Conservation (phyloP, 2,797 vertebrate genomes). For the Arnoldichthys spilopterus region DNA sequence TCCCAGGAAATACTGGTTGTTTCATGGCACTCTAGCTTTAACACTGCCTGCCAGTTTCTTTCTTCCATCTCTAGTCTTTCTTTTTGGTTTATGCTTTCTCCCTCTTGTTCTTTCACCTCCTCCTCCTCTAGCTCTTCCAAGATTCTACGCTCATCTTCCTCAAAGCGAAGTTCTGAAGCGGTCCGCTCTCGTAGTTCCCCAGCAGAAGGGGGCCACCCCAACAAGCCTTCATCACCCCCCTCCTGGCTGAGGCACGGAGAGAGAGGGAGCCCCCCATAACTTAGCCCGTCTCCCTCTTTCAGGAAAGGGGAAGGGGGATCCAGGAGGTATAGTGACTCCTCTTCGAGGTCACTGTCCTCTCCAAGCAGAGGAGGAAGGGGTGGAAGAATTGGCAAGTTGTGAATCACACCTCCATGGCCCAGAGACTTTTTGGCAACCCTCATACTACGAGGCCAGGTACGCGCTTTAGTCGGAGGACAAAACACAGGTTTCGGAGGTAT, state of each 20-base stretch:
- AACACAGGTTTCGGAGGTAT: slow-evolving; percentile 81
- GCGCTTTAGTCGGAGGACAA: slow-evolving; percentile 81
- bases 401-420: slow-evolving; percentile 66
- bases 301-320: slow-evolving; percentile 82
- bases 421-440: slow-evolving; percentile 69
- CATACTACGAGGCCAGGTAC: slow-evolving; percentile 82
- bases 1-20: slow-evolving; percentile 55
- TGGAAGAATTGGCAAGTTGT: slow-evolving; percentile 77
- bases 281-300: slow-evolving; percentile 70
- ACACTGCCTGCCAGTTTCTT: slow-evolving; percentile 81
- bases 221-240: slow-evolving; percentile 82
- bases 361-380: slow-evolving; percentile 76
- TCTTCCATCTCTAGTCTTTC: slow-evolving; percentile 71
- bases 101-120: slow-evolving; percentile 65
- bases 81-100: slow-evolving; percentile 57
- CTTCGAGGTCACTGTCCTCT: slow-evolving; percentile 76
- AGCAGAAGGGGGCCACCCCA: slow-evolving; percentile 69
- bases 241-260: slow-evolving; percentile 94
- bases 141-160: slow-evolving; percentile 89
- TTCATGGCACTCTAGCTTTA: slow-evolving; percentile 82
- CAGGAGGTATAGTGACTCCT: slow-evolving; percentile 79
- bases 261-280: slow-evolving; percentile 81
- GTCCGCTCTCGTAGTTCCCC: slow-evolving; percentile 86
- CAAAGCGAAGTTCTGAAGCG: slow-evolving; percentile 92
- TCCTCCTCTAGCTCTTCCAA: slow-evolving; percentile 81